A percentile compares a stretch with the other conserved stretches of the same genome.
Conservation (phyloP, 2,797 vertebrate genomes). For the Coccyzus lansbergi region DNA sequence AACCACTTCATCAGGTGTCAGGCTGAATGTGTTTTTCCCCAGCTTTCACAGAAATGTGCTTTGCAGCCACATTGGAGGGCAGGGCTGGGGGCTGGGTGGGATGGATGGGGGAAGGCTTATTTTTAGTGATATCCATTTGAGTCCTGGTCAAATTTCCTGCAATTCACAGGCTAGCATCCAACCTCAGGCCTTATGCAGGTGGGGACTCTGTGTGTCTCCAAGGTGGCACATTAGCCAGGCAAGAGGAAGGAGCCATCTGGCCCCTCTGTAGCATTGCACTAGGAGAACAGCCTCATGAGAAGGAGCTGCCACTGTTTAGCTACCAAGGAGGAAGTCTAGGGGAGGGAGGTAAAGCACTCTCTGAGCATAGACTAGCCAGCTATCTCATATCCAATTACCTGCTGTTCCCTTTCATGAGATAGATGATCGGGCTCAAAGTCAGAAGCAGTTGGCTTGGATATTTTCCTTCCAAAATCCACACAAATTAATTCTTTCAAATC, state of each 20-base stretch:
- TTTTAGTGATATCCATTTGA: background rate
- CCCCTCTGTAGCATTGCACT: fast-evolving
- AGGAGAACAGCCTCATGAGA: background rate
- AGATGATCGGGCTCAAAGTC: background rate
- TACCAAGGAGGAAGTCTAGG: background rate
- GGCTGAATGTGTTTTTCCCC: background rate
- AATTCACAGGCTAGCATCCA: background rate
- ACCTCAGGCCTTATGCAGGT: background rate
- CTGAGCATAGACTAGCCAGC: background rate
- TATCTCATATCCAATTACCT: background rate
- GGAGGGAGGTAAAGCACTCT: background rate
- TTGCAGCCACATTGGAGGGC: background rate
- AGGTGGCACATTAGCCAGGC: background rate
- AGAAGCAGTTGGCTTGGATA: background rate
- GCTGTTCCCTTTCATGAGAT: background rate
- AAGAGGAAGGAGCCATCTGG: constrained; percentile 5
- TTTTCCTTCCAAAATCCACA: background rate
- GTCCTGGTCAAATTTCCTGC: background rate
- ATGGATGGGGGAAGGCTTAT: background rate
- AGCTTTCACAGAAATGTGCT: background rate
- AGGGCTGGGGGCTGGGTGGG: background rate
- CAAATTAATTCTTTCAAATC: background rate
- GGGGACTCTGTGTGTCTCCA: background rate
- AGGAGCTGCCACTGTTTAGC: background rate
- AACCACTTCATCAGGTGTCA: background rate